Base-by-base conservation (phyloP, 2,113 vertebrate genomes). In the Phylloscopus trochiloides region DNA sequence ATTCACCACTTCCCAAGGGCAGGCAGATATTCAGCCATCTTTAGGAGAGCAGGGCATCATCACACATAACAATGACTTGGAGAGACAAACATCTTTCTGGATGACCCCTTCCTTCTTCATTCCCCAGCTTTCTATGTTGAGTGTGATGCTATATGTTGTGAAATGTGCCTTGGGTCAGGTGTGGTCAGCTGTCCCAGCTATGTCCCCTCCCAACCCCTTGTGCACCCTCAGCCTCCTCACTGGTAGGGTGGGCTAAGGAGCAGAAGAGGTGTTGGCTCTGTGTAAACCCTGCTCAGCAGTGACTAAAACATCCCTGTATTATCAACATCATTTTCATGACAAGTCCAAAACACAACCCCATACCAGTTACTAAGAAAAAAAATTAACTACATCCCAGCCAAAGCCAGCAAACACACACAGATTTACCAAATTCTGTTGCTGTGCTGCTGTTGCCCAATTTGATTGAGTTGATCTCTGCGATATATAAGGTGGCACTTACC, bases 61-160 rank as follows among this genome's bases (percentile, higher is more conserved):
- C 48, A 28, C 0, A 1, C 1, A 1, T 28, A 45, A 17, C 0
- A 1, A n/a, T 38, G 28, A 73, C 40, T 26, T 73, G 50, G 17
- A 9, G 36, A 54, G n/a, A 73, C 28, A 47, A 31, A 34, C 16
- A 15, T n/a, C 6, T 6, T 31, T 55, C 58, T 63, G 28, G 52
- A 14, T 17, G 12, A 10, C 6, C 26, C 21, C n/a, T 55, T 72
- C 32, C 24, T 45, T 47, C 58, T 62, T 45, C 17, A 72, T 72
- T 22, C 18, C 9, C 8, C 7, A 18, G 12, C 42, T 55, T 55
- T 47, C 15, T 55, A 1, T 48, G n/a, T 38, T 70, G 24, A 55
- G 10, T 42, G 10, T 38, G 36, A 12, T 40, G 12, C 67, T 6
- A 15, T 61, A 24, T 40, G 24, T 10, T 72, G 42, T 40, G 32